These are phyloP conservation scores for Cygnus atratus DNA, from an alignment of 2,113 vertebrate species.

Conservation along the genomic window DNA sequence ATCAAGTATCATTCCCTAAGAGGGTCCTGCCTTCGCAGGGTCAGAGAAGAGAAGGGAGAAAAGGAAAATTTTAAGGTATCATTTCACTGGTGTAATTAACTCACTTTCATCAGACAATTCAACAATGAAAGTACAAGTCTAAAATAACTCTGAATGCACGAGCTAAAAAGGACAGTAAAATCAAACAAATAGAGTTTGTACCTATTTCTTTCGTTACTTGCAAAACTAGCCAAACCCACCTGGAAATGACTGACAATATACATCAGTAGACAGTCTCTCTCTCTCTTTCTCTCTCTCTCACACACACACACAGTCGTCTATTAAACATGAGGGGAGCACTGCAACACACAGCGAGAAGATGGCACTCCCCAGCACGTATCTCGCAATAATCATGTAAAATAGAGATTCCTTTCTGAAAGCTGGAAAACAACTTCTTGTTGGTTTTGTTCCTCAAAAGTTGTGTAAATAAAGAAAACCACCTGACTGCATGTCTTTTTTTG, in stretches of 20 bases:
- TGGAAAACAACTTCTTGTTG: not conserved
- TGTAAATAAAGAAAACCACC: not conserved
- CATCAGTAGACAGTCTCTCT: not conserved
- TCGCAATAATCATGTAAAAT: not conserved
- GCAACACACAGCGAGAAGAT: not conserved
- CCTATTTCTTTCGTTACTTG: not conserved
- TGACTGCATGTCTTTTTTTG: not conserved
- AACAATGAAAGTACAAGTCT: not conserved
- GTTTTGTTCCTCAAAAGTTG: not conserved
- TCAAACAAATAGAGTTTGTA: not conserved
- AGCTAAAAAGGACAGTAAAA: not conserved
- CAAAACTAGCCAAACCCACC: not conserved
- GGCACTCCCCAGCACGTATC: not conserved
- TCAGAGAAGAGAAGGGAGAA: not conserved
- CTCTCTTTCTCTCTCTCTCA: fast-evolving
- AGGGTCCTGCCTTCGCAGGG: not conserved
- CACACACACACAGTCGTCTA: not conserved
- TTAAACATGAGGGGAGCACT: not conserved
- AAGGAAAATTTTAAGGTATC: not conserved
- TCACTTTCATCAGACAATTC: not conserved
- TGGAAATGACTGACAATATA: slow-evolving; percentile 9
- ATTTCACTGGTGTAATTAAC: not conserved
- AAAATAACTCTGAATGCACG: not conserved
- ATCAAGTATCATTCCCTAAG: not conserved
- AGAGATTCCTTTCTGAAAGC: slow-evolving; percentile 1